Conservation (phyloP, 2,888 invertebrate species). For the Lithodes maja region DNA sequence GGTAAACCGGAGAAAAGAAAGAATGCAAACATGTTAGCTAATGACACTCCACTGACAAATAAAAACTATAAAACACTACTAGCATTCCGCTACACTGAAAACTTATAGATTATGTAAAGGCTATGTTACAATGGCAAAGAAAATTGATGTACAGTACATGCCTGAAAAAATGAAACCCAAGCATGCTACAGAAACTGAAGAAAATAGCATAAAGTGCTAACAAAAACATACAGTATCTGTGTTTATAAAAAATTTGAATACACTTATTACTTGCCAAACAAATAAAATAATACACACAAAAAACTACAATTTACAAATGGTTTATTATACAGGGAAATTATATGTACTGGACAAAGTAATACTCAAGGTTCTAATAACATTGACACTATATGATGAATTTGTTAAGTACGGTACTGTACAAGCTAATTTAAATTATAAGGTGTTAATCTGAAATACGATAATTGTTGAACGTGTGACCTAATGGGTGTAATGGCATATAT, state of each 20-base stretch:
- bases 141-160: constrained; percentile 55
- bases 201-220: constrained; percentile 40
- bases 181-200: constrained; percentile 60
- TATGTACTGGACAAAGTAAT: no score
- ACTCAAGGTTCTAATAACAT: no score
- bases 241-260: background rate
- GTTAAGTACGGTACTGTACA: no score
- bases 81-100: constrained; percentile 59
- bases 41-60: constrained; percentile 62
- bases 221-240: background rate
- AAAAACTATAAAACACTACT: constrained; percentile 36
- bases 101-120: constrained; percentile 46
- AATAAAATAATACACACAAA: no score
- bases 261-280: constrained; percentile 6
- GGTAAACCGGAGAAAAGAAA: constrained; percentile 60
- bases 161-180: constrained; percentile 63
- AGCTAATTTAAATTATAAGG: no score
- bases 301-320: no score
- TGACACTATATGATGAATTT: no score
- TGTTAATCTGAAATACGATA: no score
- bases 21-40: constrained; percentile 68
- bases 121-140: constrained; percentile 62
- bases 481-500: background rate
- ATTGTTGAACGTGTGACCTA: no score
- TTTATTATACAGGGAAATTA: no score